These are phyloP conservation scores for Cebus imitator DNA, from an alignment of 2,113 vertebrate species.

Conservation along the genomic window DNA sequence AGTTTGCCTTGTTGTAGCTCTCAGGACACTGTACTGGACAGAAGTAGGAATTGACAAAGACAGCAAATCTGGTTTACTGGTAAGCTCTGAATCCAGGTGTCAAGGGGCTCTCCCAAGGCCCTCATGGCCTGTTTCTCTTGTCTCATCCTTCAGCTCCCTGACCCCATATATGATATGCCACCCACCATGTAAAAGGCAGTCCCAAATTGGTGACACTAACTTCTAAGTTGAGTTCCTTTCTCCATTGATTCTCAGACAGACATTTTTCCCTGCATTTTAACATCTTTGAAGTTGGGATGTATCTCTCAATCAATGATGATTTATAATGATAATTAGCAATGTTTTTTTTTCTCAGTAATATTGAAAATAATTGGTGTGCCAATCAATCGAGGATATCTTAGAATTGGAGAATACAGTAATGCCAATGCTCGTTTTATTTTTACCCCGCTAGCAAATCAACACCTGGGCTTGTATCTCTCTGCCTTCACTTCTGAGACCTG, in stretches of 20 bases:
- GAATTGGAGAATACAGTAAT: neutral
- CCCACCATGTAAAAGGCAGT: neutral
- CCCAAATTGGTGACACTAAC: neutral
- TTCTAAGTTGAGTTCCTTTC: neutral
- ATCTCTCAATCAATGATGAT: neutral
- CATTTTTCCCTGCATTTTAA: neutral
- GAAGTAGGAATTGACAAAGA: neutral
- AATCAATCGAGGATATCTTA: neutral
- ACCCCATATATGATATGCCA: neutral
- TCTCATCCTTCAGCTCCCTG: neutral
- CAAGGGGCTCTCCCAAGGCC: neutral
- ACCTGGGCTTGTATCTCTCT: neutral
- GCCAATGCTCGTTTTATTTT: neutral
- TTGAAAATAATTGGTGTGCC: neutral
- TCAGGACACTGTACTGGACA: neutral
- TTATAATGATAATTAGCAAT: neutral
- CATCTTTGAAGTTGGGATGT: neutral
- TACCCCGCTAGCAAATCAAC: neutral
- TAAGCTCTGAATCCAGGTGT: neutral
- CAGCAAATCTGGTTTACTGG: neutral
- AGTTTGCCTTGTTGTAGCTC: neutral
- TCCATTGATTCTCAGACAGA: neutral
- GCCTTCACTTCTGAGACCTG: neutral
- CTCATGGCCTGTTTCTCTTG: neutral
- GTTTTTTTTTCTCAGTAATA: neutral